phyloP scores from a whole-genome alignment of 2,113 vertebrate species.

The Calyptommatus sinebrachiatus region DNA sequence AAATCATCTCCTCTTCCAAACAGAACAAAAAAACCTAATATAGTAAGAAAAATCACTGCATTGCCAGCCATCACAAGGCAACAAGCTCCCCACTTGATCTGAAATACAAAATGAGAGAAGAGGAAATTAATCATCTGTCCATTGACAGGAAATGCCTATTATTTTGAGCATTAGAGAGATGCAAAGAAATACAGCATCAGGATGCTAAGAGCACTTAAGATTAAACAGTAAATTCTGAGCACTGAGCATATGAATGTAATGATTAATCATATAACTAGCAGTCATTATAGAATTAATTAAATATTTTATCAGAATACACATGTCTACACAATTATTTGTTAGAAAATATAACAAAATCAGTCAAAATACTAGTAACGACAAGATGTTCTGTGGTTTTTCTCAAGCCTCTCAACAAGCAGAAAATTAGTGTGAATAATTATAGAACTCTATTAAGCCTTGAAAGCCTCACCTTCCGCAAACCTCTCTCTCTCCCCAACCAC shows the following conservation, averaged over 20 bases:
- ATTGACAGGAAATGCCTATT: background rate
- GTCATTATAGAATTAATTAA: slow-evolving; percentile 28
- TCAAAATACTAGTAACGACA: slow-evolving; percentile 8
- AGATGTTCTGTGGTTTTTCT: background rate
- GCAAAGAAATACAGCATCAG: slow-evolving; percentile 43
- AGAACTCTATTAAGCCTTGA: background rate
- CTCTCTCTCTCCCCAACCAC: background rate
- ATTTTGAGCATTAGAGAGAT: slow-evolving; percentile 41
- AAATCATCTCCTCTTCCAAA: slow-evolving; percentile 95
- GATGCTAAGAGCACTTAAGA: slow-evolving; percentile 53
- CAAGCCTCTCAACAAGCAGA: background rate
- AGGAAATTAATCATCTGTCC: slow-evolving; percentile 36
- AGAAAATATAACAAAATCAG: slow-evolving; percentile 1
- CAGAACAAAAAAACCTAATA: slow-evolving; percentile 91
- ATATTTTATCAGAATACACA: slow-evolving; percentile 26
- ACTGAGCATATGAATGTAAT: slow-evolving; percentile 32
- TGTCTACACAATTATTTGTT: slow-evolving; percentile 30
- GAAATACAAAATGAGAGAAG: slow-evolving; percentile 63
- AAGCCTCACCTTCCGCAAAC: background rate
- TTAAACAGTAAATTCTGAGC: slow-evolving; percentile 16
- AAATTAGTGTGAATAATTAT: background rate
- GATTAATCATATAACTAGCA: slow-evolving; percentile 19
- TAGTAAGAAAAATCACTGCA: slow-evolving; percentile 91
- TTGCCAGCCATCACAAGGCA: slow-evolving; percentile 94
- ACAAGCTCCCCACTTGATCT: slow-evolving; percentile 96